Evolutionary conservation across 37 sponge, comb jelly and placozoan species (phyloP).

Genomic region (Axinella damicornis): DNA sequence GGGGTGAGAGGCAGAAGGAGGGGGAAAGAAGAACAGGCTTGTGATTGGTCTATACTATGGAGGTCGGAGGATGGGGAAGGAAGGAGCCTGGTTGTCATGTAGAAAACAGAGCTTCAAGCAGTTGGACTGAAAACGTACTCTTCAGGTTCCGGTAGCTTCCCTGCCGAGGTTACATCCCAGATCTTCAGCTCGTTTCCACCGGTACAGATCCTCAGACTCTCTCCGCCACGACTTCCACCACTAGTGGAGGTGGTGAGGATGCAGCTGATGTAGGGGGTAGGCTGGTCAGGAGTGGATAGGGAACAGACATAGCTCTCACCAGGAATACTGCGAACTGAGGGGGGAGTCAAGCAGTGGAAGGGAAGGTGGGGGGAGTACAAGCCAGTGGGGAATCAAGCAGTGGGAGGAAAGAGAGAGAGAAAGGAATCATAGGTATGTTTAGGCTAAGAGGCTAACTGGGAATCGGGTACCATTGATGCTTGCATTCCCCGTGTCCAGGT

Average conservation of each 20-base stretch:
- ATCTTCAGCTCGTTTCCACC: constrained; percentile 1
- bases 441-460: too few species aligned
- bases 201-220: neutral
- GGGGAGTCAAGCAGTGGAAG: neutral
- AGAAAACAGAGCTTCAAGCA: neutral
- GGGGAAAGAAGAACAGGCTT: too few species aligned
- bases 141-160: neutral
- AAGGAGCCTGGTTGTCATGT: neutral
- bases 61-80: neutral
- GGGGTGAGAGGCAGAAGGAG: too few species aligned
- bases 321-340: neutral
- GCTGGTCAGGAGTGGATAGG: neutral
- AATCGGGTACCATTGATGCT: neutral
- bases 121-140: neutral
- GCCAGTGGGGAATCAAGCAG: too few species aligned
- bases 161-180: neutral
- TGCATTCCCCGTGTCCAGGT: constrained; percentile 7
- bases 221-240: neutral
- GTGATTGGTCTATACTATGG: too few species aligned
- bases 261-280: neutral
- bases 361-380: neutral
- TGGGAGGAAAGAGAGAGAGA: too few species aligned
- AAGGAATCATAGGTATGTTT: too few species aligned
- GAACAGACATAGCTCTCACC: neutral
- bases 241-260: neutral